Conservation (phyloP, 1,140 invertebrate genomes). For the Neodiprion lecontei region DNA sequence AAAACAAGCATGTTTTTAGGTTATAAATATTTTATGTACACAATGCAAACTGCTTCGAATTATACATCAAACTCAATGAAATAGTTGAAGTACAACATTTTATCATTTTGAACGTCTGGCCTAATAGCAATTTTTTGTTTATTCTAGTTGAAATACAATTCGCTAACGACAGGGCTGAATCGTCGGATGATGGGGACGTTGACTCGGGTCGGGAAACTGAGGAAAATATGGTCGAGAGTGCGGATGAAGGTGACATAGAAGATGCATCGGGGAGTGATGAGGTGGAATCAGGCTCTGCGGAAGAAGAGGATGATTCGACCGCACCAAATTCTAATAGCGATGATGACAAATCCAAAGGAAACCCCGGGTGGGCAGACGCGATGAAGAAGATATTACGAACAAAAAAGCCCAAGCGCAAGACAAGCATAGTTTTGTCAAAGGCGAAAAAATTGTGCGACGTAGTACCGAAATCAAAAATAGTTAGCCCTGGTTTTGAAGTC, state of each 20-base stretch:
- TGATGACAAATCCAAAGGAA: conserved; percentile 36
- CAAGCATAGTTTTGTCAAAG: conserved; percentile 69
- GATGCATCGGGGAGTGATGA: not conserved
- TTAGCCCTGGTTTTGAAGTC: conserved; percentile 60
- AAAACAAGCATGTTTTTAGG: not conserved
- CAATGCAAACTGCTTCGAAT: not conserved
- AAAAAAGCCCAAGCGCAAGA: conserved; percentile 77
- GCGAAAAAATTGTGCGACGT: conserved; percentile 73
- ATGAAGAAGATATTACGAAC: conserved; percentile 72
- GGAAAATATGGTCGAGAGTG: conserved; percentile 20
- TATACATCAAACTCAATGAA: not conserved
- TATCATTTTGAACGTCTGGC: not conserved
- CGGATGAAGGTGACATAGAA: conserved; percentile 23
- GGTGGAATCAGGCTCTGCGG: conserved; percentile 19
- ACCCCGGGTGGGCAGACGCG: conserved; percentile 61
- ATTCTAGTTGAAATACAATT: not conserved
- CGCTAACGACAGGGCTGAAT: not conserved
- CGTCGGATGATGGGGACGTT: not conserved
- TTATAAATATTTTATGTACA: not conserved
- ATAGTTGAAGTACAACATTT: not conserved
- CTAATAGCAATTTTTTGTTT: not conserved
- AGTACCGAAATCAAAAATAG: conserved; percentile 58
- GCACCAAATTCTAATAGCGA: conserved; percentile 17
- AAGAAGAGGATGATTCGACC: conserved; percentile 25
- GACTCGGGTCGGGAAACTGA: conserved; percentile 20